Conservation (phyloP, 2,113 vertebrate species). For the Meriones unguiculatus region DNA sequence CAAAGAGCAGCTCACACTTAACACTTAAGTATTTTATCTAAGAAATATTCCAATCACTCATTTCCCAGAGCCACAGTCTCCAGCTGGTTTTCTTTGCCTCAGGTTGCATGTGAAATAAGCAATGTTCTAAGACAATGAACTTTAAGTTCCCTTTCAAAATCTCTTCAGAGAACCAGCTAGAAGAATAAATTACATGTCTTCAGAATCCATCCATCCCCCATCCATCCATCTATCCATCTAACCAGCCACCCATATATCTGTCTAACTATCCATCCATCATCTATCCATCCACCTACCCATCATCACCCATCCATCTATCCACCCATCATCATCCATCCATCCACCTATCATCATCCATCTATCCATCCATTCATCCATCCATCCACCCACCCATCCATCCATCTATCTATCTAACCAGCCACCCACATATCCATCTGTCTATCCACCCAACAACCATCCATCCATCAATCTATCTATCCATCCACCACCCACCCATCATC, state of each 20-base stretch:
- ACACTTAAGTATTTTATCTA: not conserved
- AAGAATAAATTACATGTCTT: not conserved
- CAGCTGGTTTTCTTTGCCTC: not conserved
- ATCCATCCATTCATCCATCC: no score
- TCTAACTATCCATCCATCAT: not conserved
- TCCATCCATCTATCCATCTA: not conserved
- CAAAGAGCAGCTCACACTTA: not conserved
- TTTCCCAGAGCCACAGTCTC: not conserved
- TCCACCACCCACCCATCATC: not conserved
- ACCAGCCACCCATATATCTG: rapidly evolving
- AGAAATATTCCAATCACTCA: not conserved
- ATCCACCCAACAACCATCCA: not conserved
- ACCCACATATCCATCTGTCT: not conserved
- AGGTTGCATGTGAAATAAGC: conserved; percentile 31
- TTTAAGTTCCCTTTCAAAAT: not conserved
- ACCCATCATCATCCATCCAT: no score
- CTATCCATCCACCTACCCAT: not conserved
- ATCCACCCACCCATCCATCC: not conserved
- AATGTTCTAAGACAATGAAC: not conserved
- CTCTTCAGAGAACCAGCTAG: not conserved
- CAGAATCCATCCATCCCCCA: not conserved
- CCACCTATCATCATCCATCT: no score
- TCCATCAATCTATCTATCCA: rapidly evolving
- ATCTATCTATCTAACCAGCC: rapidly evolving
- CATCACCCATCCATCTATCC: not conserved